phyloP scores from a whole-genome alignment of 2,113 vertebrate species.

The Chlorodrepanis virens region DNA sequence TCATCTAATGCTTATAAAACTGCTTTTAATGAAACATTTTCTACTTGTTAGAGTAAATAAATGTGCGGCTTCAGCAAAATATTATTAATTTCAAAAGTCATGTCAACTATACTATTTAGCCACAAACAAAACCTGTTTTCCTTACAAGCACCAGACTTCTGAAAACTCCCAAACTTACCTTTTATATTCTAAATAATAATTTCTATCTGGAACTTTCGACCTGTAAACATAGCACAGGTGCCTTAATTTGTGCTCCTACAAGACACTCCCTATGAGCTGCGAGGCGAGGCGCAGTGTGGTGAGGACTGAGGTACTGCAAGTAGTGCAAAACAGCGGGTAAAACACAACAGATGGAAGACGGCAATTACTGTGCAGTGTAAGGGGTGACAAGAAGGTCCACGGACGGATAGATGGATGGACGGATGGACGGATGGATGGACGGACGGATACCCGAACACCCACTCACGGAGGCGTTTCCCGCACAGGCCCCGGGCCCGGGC shows the following conservation, averaged over 20 bases:
- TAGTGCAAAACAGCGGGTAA: not conserved
- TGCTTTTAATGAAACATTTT: not conserved
- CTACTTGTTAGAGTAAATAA: not conserved
- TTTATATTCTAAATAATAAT: not conserved
- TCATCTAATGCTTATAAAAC: not conserved
- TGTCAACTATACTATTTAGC: not conserved
- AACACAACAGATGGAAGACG: accelerated
- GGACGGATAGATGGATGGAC: not conserved
- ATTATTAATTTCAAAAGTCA: not conserved
- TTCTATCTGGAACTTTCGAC: not conserved
- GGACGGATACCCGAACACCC: not conserved
- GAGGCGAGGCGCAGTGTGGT: accelerated
- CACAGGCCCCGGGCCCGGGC: not conserved
- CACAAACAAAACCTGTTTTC: not conserved
- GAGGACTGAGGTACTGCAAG: not conserved
- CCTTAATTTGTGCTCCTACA: not conserved
- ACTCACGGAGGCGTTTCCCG: accelerated
- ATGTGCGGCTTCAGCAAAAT: not conserved
- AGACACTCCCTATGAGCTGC: not conserved
- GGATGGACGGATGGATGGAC: not conserved
- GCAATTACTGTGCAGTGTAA: not conserved
- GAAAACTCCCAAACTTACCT: not conserved
- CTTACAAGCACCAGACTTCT: not conserved
- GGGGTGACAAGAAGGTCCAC: not conserved
- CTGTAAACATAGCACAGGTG: not conserved